phyloP scores from a whole-genome alignment of 2,888 invertebrate genomes.

The Chrysina gloriosa region DNA sequence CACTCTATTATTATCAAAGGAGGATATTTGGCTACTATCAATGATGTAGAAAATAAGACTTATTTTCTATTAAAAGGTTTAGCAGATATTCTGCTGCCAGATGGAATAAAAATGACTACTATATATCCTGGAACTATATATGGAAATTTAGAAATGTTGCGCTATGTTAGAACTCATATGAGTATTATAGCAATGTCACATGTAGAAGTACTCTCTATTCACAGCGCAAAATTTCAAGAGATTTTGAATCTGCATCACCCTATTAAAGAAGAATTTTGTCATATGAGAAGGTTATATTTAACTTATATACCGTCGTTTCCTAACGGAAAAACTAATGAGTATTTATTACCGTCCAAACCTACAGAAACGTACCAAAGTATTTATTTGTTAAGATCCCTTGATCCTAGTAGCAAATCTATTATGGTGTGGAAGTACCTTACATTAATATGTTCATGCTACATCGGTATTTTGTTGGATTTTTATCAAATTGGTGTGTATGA shows the following conservation, averaged over 20 bases:
- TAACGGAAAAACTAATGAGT: not conserved
- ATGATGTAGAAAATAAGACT: conserved; percentile 47
- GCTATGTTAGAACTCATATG: conserved; percentile 40
- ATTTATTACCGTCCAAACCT: not conserved
- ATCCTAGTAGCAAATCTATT: conserved; percentile 24
- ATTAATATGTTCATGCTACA: conserved; percentile 31
- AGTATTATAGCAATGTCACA: conserved; percentile 47
- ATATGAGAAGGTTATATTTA: conserved; percentile 23
- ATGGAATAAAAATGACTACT: conserved; percentile 48
- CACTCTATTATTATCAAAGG: conserved; percentile 44
- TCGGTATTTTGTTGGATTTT: conserved; percentile 28
- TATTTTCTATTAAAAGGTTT: conserved; percentile 46
- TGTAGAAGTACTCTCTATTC: conserved; percentile 40
- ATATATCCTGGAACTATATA: conserved; percentile 46
- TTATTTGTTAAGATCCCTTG: conserved; percentile 23
- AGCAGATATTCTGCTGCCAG: conserved; percentile 50
- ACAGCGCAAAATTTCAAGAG: conserved; percentile 8
- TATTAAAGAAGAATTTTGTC: conserved; percentile 29
- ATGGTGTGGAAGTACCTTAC: conserved; percentile 17
- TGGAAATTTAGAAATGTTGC: conserved; percentile 46
- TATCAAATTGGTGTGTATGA: conserved; percentile 34
- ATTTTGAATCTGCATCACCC: conserved; percentile 11
- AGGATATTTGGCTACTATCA: conserved; percentile 47
- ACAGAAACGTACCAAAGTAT: not conserved
- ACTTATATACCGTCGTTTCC: conserved; percentile 26